Percentiles rank a stretch among this genome's conserved stretches.
phyloP scores from a whole-genome alignment of 2,888 invertebrate genomes.

The Cosmorhoe ocellata region DNA sequence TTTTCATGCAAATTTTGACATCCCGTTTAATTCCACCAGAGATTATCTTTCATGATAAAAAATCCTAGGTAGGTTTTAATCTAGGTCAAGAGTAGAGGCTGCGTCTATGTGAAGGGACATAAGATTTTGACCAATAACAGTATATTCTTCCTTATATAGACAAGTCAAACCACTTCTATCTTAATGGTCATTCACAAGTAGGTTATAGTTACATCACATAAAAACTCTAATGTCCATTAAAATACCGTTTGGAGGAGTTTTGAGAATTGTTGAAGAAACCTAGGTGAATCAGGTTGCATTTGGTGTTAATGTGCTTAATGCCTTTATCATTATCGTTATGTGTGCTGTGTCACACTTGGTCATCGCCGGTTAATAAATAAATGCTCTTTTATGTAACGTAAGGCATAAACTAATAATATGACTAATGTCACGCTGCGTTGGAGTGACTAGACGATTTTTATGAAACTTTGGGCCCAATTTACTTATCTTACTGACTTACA shows the following conservation, averaged over 20 bases:
- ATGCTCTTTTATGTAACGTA: too few relatives aligned
- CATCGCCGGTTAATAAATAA: too few relatives aligned
- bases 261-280: slow-evolving; percentile 8
- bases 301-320: slow-evolving; percentile 4
- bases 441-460: too few relatives aligned
- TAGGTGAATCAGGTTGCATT: slow-evolving; percentile 5
- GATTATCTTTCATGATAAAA: too few relatives aligned
- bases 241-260: slow-evolving; percentile 26
- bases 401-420: too few relatives aligned
- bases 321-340: neutral
- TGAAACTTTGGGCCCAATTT: too few relatives aligned
- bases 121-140: slow-evolving; percentile 11
- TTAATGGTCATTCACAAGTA: slow-evolving; percentile 13
- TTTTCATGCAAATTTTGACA: too few relatives aligned
- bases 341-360: too few relatives aligned
- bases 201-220: slow-evolving; percentile 32
- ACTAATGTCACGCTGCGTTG: too few relatives aligned
- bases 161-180: slow-evolving; percentile 16
- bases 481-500: too few relatives aligned
- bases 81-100: slow-evolving; percentile 2
- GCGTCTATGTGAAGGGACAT: slow-evolving; percentile 9
- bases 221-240: slow-evolving; percentile 19
- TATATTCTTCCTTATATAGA: slow-evolving; percentile 14
- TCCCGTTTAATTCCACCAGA: too few relatives aligned
- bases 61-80: too few relatives aligned